phyloP scores from a whole-genome alignment of 2,888 invertebrate genomes.

The Adineta ricciae region DNA sequence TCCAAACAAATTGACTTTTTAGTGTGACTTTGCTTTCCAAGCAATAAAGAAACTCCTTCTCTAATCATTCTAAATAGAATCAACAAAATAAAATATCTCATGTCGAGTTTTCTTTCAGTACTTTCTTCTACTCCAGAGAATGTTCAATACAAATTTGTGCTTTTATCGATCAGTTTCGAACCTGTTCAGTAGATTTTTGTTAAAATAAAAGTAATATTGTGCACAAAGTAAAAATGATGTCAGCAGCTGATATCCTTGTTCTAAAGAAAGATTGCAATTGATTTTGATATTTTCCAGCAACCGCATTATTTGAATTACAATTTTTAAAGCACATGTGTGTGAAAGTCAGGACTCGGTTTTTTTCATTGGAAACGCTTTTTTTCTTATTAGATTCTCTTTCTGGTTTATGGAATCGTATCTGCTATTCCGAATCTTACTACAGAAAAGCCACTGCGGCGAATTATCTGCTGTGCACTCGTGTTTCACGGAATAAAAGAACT shows the following conservation, averaged over 20 bases:
- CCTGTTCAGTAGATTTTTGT: too few species aligned
- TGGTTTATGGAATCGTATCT: constrained; percentile 16
- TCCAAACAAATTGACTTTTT: too few species aligned
- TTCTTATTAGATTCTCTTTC: not conserved
- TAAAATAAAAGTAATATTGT: too few species aligned
- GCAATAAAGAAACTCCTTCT: too few species aligned
- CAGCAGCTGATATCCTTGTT: constrained; percentile 33
- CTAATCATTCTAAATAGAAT: too few species aligned
- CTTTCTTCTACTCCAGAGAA: too few species aligned
- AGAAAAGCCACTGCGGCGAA: not conserved
- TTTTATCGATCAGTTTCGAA: too few species aligned
- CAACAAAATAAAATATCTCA: too few species aligned
- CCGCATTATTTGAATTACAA: constrained; percentile 32
- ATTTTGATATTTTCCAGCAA: constrained; percentile 31
- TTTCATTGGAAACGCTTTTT: not conserved
- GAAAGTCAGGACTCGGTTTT: not conserved
- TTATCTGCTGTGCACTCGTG: not conserved
- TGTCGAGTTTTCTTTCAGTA: too few species aligned
- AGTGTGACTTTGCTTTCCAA: too few species aligned
- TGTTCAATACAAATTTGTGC: too few species aligned
- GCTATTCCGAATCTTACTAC: not conserved
- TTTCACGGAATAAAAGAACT: not conserved
- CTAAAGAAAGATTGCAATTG: constrained; percentile 34
- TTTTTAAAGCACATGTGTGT: constrained; percentile 31
- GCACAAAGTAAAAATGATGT: constrained; percentile 26